Percentiles rank a stretch among this genome's conserved stretches.
Evolutionary conservation across 2,888 invertebrate species (phyloP).

Genomic region (Rhopalosiphum nymphaeae): DNA sequence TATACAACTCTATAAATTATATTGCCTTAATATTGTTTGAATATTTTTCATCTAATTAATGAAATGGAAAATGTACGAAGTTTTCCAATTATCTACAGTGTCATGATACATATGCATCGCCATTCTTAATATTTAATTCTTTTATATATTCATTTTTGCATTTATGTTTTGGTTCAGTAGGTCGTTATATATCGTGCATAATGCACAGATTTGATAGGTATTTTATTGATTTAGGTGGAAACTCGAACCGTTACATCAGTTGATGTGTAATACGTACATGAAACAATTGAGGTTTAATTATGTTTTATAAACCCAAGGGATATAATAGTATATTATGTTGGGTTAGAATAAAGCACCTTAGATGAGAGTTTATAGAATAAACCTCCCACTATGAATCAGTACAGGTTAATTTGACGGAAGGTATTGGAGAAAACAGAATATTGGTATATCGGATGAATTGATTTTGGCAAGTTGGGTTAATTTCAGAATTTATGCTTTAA

Average conservation of each 20-base stretch:
- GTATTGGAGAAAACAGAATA: not conserved
- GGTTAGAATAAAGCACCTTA: not conserved
- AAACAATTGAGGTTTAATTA: not conserved
- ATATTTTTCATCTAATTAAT: not conserved
- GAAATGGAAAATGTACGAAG: not conserved
- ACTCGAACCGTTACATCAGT: not conserved
- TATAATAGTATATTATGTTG: not conserved
- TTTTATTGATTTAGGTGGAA: not conserved
- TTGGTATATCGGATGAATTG: not conserved
- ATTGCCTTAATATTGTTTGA: not conserved
- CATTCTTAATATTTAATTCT: not conserved
- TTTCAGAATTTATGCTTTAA: not conserved
- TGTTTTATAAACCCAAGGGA: not conserved
- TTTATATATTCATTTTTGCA: not conserved
- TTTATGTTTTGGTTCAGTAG: not conserved
- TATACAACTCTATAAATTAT: not conserved
- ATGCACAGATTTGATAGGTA: not conserved
- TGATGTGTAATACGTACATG: not conserved
- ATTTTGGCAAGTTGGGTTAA: constrained; percentile 1
- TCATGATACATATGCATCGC: not conserved
- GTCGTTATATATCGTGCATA: not conserved
- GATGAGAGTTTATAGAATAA: not conserved
- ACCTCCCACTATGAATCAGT: not conserved
- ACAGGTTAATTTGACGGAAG: not conserved
- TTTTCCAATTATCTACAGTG: not conserved